These are phyloP conservation scores for Chrosomus eos DNA, from an alignment of 2,797 vertebrate species.

Conservation along the genomic window DNA sequence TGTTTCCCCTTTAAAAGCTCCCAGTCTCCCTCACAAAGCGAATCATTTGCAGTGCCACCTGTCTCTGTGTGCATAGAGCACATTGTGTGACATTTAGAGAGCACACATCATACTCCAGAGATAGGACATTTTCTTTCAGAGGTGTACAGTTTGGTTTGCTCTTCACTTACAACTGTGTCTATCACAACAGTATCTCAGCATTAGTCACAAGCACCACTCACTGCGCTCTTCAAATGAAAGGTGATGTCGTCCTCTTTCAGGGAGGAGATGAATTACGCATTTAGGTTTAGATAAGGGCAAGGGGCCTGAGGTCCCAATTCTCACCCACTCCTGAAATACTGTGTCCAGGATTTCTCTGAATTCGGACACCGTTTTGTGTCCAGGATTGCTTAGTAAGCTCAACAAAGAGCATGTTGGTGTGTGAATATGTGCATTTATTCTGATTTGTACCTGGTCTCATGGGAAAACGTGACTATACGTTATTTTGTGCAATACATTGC, in stretches of 20 bases:
- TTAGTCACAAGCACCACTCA: conserved; percentile 41
- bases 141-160: conserved; percentile 31
- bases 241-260: conserved; percentile 25
- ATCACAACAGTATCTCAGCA: conserved; percentile 36
- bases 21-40: neutral
- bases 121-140: conserved; percentile 36
- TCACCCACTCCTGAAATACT: neutral
- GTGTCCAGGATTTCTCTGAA: neutral
- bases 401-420: neutral
- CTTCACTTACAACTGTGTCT: conserved; percentile 15
- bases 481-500: neutral
- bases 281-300: neutral
- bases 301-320: neutral
- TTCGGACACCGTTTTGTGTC: neutral
- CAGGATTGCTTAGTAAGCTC: neutral
- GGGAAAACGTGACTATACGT: neutral
- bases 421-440: neutral
- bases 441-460: neutral
- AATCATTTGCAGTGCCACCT: conserved; percentile 24
- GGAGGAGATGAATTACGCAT: neutral
- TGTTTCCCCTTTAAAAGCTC: conserved; percentile 22
- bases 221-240: conserved; percentile 30
- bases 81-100: conserved; percentile 40
- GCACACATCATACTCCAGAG: conserved; percentile 27
- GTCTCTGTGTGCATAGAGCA: conserved; percentile 33